phyloP scores from a whole-genome alignment of 2,888 invertebrate species.

The Sinhomidia bicolor region DNA sequence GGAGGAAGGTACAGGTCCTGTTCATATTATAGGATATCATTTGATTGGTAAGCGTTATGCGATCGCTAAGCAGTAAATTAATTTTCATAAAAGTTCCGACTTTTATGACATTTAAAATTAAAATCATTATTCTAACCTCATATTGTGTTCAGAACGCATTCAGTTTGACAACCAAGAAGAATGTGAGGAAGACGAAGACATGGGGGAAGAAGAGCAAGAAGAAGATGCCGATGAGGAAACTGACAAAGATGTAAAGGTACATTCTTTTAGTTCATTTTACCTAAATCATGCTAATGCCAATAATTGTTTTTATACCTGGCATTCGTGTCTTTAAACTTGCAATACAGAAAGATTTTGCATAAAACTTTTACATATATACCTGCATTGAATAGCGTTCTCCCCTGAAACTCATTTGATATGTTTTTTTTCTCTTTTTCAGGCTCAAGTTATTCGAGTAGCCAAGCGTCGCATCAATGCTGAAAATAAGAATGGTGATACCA shows the following conservation, averaged over 20 bases:
- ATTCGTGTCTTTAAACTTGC: too few relatives aligned
- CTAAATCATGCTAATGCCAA: too few relatives aligned
- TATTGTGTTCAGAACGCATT: constrained; percentile 20
- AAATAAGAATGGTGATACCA: constrained; percentile 16
- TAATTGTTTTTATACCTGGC: too few relatives aligned
- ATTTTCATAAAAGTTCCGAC: neutral
- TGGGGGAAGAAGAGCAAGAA: constrained; percentile 36
- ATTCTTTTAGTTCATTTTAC: too few relatives aligned
- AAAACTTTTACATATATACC: too few relatives aligned
- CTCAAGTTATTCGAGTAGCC: constrained; percentile 10
- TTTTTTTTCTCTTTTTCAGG: neutral
- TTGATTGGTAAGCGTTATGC: constrained; percentile 36
- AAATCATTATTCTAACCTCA: neutral
- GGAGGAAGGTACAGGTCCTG: constrained; percentile 63
- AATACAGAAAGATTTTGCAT: too few relatives aligned
- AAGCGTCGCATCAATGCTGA: constrained; percentile 27
- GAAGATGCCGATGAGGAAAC: constrained; percentile 19
- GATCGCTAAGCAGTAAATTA: neutral
- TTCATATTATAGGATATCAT: constrained; percentile 61
- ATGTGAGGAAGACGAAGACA: constrained; percentile 52
- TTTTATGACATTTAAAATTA: neutral
- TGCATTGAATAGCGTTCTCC: too few relatives aligned
- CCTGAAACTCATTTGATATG: too few relatives aligned
- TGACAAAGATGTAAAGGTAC: neutral
- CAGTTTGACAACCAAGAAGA: constrained; percentile 35